Percentiles rank a stretch among this genome's conserved stretches.
Evolutionary conservation across 2,797 vertebrate genomes (phyloP).

Genomic region (Poeciliopsis presidionis): DNA sequence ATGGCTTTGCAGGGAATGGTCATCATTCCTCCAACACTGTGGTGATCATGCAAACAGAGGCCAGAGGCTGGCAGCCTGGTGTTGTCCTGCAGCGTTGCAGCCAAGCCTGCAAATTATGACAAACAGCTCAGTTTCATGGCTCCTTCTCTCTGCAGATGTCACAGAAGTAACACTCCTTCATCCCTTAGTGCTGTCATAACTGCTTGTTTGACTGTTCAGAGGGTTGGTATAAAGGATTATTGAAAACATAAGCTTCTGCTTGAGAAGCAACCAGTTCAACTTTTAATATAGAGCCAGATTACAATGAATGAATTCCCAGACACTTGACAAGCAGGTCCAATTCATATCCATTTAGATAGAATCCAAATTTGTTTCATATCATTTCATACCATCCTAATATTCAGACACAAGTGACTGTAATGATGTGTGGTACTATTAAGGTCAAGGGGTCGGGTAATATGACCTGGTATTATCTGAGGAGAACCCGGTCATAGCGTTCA

Average conservation of each 20-base stretch:
- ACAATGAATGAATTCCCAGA: background rate
- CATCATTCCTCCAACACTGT: slow-evolving; percentile 1
- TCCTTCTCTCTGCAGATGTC: background rate
- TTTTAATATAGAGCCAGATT: background rate
- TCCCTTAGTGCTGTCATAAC: background rate
- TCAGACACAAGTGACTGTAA: background rate
- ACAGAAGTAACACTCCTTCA: background rate
- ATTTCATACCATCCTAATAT: background rate
- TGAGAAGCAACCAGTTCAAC: background rate
- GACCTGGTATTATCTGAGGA: background rate
- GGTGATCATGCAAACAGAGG: slow-evolving; percentile 4
- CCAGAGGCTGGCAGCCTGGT: background rate
- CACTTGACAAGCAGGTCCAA: background rate
- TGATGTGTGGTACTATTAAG: background rate
- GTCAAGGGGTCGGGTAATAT: background rate
- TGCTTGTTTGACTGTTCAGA: background rate
- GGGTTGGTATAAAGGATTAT: background rate
- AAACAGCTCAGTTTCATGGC: background rate
- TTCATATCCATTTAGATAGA: background rate
- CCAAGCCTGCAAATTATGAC: slow-evolving; percentile 3
- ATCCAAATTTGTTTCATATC: background rate
- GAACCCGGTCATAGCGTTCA: background rate
- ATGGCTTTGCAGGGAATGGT: background rate
- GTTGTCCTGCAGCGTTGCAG: background rate
- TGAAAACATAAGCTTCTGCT: background rate